A percentile compares a stretch with the other conserved stretches of the same genome.
Conservation (phyloP, 2,888 invertebrate species). For the Stomorhina lunata region DNA sequence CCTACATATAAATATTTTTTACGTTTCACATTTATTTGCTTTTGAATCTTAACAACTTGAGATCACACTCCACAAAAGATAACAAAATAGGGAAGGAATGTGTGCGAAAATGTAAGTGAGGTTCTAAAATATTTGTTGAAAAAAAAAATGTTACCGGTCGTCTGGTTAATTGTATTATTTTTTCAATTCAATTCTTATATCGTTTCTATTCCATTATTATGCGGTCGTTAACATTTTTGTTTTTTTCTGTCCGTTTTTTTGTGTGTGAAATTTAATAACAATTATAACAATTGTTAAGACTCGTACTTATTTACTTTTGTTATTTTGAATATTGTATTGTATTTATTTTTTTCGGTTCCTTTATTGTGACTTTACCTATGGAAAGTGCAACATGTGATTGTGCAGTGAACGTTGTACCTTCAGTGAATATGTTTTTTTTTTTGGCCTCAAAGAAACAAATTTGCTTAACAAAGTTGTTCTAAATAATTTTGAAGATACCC, state of each 20-base stretch:
- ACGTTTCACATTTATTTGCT: constrained; percentile 2
- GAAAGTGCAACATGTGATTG: constrained; percentile 65
- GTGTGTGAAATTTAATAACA: constrained; percentile 46
- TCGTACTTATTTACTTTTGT: constrained; percentile 25
- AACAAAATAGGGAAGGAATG: not conserved
- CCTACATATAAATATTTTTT: too few relatives aligned
- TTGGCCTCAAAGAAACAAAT: not conserved
- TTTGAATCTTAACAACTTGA: too few relatives aligned
- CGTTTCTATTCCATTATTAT: constrained; percentile 10
- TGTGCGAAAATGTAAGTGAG: not conserved
- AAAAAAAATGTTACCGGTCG: constrained; percentile 33
- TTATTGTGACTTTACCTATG: not conserved
- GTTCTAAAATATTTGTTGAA: constrained; percentile 20
- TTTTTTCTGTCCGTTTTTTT: constrained; percentile 12
- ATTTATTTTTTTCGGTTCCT: not conserved
- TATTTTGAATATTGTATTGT: constrained; percentile 12
- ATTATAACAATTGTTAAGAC: constrained; percentile 35
- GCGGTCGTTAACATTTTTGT: constrained; percentile 60
- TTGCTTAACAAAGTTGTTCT: not conserved
- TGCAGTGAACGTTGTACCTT: constrained; percentile 58
- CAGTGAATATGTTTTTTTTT: constrained; percentile 51
- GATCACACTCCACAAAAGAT: not conserved
- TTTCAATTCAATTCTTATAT: not conserved
- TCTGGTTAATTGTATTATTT: constrained; percentile 12
- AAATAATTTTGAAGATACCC: not conserved